Evolutionary conservation across 2,113 vertebrate genomes (phyloP), one percentile per base, ranked within the genome.

Genomic region (Propithecus coquereli): DNA sequence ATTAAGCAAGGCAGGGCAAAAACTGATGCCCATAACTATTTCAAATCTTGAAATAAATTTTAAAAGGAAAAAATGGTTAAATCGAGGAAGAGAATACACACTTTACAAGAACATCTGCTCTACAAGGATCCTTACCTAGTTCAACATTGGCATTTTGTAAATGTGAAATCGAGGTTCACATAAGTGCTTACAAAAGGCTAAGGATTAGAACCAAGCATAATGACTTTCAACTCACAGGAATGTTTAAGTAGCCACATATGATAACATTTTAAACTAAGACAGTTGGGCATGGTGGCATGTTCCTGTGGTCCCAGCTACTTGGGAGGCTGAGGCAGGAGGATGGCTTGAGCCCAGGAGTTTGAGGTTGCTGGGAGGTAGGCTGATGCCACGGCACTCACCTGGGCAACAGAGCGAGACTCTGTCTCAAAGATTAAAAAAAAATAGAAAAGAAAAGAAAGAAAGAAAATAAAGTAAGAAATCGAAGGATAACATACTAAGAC

Each of bases 31-130:
- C 27, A 65, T 70, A 12, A 82, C 43, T 27, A 93, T 70, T 32
- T 12, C 47, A 94, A 94, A 66, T 59, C 52, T 37, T 79, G 45
- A 76, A 90, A 87, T 61, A 68, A n/a, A 85, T 70, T 90, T 93
- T 73, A 89, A 89, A 37, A 85, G 17, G 61, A 76, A 37, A 82
- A 85, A 95, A 71, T 37, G 20, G 59, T 71, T 94, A 66, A 84
- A 83, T 20, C 66, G 14, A 27, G 77, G 30, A 70, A 10, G 71
- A 65, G 7, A 87, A 50, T 61, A 87, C 14, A 74, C 30, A 82
- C 34, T 74, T 66, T 23, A 16, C 76, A 90, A 82, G 7, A 70
- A 79, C 40, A 11, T 54, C 54, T 68, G 10, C 7, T 83, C 22
- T 77, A 40, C 54, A 90, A 73, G 80, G 57, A 85, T 34, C 2